Evolutionary conservation across 2,888 invertebrate species (phyloP).

Genomic region (Drosophila lutescens): DNA sequence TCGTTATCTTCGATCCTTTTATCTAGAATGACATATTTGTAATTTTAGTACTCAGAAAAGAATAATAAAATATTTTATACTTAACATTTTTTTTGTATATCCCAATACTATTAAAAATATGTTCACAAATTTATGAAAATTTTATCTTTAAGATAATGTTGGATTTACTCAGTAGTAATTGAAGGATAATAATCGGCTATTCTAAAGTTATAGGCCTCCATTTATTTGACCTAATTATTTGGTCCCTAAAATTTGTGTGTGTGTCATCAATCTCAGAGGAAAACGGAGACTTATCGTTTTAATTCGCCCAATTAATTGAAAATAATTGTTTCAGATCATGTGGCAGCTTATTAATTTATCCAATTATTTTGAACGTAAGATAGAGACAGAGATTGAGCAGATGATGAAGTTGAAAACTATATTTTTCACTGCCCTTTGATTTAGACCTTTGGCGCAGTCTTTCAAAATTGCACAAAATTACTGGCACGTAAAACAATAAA

Average conservation of each 20-base stretch:
- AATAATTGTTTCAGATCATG: slow-evolving; percentile 49
- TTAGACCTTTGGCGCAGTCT: not conserved
- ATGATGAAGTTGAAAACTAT: not conserved
- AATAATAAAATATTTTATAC: not conserved
- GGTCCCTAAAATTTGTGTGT: not conserved
- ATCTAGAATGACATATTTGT: not conserved
- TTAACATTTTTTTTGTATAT: too few relatives aligned
- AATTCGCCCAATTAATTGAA: slow-evolving; percentile 56
- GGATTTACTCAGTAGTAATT: not conserved
- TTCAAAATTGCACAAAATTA: slow-evolving; percentile 43
- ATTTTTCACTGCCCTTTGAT: not conserved
- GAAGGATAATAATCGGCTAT: not conserved
- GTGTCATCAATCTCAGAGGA: slow-evolving; percentile 1
- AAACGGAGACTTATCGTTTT: slow-evolving; percentile 1
- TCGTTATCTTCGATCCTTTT: not conserved
- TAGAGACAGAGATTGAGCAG: not conserved
- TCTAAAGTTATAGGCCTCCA: too few relatives aligned
- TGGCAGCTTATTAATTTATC: slow-evolving; percentile 12
- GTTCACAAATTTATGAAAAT: too few relatives aligned
- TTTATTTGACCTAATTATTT: not conserved
- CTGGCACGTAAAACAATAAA: slow-evolving; percentile 69
- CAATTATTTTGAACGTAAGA: not conserved
- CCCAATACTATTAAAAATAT: too few relatives aligned
- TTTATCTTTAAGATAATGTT: too few relatives aligned
- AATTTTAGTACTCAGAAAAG: not conserved